These are phyloP conservation scores for Lampris incognitus DNA, from an alignment of 2,113 vertebrate species.

Conservation along the genomic window DNA sequence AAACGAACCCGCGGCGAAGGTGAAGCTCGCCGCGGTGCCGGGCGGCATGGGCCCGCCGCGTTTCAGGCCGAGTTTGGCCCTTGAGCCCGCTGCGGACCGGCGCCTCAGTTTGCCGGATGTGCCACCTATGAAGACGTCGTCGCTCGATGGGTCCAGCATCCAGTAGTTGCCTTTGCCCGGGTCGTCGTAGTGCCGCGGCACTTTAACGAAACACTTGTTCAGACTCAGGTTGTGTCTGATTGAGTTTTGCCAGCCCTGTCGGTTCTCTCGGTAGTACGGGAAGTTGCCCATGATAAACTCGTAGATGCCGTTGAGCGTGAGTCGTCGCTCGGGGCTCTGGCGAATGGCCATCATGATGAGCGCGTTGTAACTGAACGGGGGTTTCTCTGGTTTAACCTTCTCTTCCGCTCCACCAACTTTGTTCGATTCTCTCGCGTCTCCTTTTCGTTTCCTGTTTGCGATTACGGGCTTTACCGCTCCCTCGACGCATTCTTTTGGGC, in stretches of 20 bases:
- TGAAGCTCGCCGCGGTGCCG: conserved; percentile 64
- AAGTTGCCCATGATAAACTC: conserved; percentile 86
- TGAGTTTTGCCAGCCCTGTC: conserved; percentile 86
- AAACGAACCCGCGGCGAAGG: conserved; percentile 74
- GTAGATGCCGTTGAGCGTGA: conserved; percentile 85
- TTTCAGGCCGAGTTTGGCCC: conserved; percentile 74
- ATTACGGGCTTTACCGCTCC: conserved; percentile 1
- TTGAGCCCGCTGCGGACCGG: conserved; percentile 61
- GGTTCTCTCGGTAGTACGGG: conserved; percentile 83
- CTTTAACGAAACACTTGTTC: conserved; percentile 87
- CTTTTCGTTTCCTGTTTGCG: conserved; percentile 34
- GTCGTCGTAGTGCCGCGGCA: conserved; percentile 85
- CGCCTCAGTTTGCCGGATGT: conserved; percentile 82
- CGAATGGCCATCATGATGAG: conserved; percentile 88
- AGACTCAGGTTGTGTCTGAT: conserved; percentile 86
- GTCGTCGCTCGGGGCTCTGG: conserved; percentile 79
- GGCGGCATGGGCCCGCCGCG: conserved; percentile 66
- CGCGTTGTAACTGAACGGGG: conserved; percentile 86
- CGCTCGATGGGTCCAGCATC: conserved; percentile 86
- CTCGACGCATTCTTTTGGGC: conserved; percentile 4
- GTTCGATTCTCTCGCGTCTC: conserved; percentile 29
- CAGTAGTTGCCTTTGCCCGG: conserved; percentile 87
- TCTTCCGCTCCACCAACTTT: conserved; percentile 35
- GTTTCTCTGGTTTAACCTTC: conserved; percentile 74
- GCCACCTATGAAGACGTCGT: conserved; percentile 85